Evolutionary conservation across 2,888 invertebrate species (phyloP).

Genomic region (Nematopogon swammerdamellus): DNA sequence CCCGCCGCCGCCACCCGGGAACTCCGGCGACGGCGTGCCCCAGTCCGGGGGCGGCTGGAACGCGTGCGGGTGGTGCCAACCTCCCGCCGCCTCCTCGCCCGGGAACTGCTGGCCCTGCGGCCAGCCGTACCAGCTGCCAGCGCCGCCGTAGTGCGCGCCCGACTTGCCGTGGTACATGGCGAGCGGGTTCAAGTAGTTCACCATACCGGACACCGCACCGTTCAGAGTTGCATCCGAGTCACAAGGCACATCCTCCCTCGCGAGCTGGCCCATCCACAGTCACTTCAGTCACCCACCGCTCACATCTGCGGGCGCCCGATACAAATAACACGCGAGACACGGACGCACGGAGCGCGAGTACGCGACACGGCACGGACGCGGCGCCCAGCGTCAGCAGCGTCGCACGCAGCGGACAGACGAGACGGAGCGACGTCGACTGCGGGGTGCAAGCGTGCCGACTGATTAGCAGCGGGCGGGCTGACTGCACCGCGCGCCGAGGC

Average conservation of each 20-base stretch:
- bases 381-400: no score
- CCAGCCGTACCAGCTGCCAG: slow-evolving; percentile 49
- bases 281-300: slow-evolving; percentile 15
- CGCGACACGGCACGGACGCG: no score
- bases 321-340: background rate
- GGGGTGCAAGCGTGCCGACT: no score
- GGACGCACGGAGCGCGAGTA: background rate
- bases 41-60: slow-evolving; percentile 18
- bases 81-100: slow-evolving; percentile 57
- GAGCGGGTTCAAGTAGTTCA: slow-evolving; percentile 70
- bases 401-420: no score
- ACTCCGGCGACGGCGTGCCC: slow-evolving; percentile 1
- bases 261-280: slow-evolving; percentile 8
- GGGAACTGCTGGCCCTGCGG: slow-evolving; percentile 47
- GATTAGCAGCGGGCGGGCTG: no score
- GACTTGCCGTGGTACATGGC: slow-evolving; percentile 65
- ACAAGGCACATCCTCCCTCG: slow-evolving; percentile 7
- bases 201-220: slow-evolving; percentile 49
- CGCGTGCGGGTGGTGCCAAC: slow-evolving; percentile 38
- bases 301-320: background rate
- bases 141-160: slow-evolving; percentile 42
- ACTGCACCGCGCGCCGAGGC: no score
- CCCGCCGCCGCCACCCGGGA: slow-evolving; percentile 5
- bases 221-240: slow-evolving; percentile 4
- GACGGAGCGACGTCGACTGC: no score